Base-by-base conservation (phyloP, 1,140 invertebrate genomes). In the Sycophaga agraensis region DNA sequence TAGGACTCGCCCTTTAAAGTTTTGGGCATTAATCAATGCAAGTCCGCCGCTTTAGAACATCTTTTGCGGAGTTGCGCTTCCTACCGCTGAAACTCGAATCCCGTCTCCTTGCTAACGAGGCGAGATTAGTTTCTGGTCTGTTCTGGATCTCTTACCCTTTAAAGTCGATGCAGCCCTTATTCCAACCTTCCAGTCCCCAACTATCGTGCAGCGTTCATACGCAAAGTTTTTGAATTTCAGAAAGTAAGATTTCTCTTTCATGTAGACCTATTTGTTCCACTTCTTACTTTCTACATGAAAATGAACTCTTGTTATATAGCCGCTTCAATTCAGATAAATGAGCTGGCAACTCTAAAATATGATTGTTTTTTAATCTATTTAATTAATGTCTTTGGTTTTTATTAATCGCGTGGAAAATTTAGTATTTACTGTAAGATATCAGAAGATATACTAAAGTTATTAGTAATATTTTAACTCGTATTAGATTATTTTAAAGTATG, bases 21-120 rank as follows among this genome's bases (percentile, higher is more conserved):
- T 76, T n/a, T 11, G 66, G 63, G 68, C 68, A 66, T 75, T 76
- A 76, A 76, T 76, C 73, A 70, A 74, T 72, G 72, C 69, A 68
- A 74, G 68, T 68, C 68, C 58, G 65, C 34, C 59, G 73, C 66
- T 75, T 74, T 61, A 68, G 70, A 70, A 48, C 34, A 58, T 58
- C 42, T 43, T 48, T 53, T 50, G 45, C 60, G n/a, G n/a, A 63
- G 22, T 59, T 58, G 42, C 48, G n/a, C 14, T 43, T 59, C 49
- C 37, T 35, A 53, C 39, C 64, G 66, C 48, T 64, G 61, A 28
- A 34, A 64, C 54, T 65, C 62, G 57, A n/a, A n/a, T n/a, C n/a
- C n/a, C 61, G 45, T 54, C 48, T 51, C 14, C n/a, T 46, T 19
- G 48, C 54, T 65, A 70, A 67, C 71, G 56, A 70, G 55, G 59